Evolutionary conservation across 2,888 invertebrate species (phyloP), one percentile per base, ranked within the genome.

Genomic region (Cetonia aurata): DNA sequence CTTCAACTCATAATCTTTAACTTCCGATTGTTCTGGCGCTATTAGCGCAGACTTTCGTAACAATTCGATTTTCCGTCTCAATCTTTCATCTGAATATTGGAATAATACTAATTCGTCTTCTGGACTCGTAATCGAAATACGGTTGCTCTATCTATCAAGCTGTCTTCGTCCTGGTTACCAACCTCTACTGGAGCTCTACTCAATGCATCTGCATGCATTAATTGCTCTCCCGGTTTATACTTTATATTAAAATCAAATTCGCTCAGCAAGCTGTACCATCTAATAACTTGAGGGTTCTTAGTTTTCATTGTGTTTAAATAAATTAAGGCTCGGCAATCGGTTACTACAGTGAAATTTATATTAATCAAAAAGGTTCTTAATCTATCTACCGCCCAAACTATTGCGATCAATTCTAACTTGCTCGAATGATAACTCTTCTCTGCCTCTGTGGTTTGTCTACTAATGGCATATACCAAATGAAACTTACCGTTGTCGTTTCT

Each of bases 401-500:
- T 72, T 1, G 80, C 79, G 31, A 81, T 44, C 8, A 75, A 56
- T 62, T 82, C 81, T 4, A 77, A 44, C 15, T 81, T 79, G 17
- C 72, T 75, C 0, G 76, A 77, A 57, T 77, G 75, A 59, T 79
- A 78, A 0, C 37, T 59, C 9, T 25, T 6, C 37, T 78, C 76
- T 46, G 50, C 57, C 15, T 73, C 67, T 53, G 53, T 19, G 12
- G 53, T 53, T 17, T 19, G 25, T 25, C 75, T 74, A 57, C 75
- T 74, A 3, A 76, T 72, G 46, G 66, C 71, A 60, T 75, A 76
- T 0, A 78, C 75, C 1, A 73, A 66, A 52, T 77, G 75, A 25
- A 77, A 19, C 13, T 55, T 52, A 4, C 59, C 70, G 4, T 73
- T 73, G 1, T 52, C 48, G 52, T 72, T 71, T 19, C 44, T 19